Evolutionary conservation across 2,888 invertebrate species (phyloP).

Genomic region (Smittia aterrima): DNA sequence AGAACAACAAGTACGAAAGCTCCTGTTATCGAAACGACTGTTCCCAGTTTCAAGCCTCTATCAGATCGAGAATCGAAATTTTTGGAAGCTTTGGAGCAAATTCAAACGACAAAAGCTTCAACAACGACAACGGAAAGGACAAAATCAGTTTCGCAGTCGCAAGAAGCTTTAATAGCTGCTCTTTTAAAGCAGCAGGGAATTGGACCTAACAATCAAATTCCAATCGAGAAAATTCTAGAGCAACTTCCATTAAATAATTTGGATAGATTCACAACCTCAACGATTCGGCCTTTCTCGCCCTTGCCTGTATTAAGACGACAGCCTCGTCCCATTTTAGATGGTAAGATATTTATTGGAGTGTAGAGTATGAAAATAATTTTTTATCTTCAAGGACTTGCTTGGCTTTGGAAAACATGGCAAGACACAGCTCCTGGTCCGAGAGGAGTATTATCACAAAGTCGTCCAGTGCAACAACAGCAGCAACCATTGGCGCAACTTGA

Average conservation of each 20-base stretch:
- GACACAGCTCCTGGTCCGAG: conserved; percentile 55
- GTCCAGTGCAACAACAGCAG: conserved; percentile 46
- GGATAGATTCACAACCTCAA: background rate
- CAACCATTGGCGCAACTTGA: conserved; percentile 56
- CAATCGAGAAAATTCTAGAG: conserved; percentile 44
- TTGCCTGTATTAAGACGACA: conserved; percentile 54
- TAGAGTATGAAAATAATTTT: background rate
- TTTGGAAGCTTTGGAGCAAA: conserved; percentile 55
- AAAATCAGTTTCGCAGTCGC: conserved; percentile 57
- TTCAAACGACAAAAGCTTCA: conserved; percentile 47
- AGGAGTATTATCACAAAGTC: conserved; percentile 45
- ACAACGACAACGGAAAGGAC: conserved; percentile 49
- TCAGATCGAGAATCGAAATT: conserved; percentile 57
- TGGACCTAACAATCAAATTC: conserved; percentile 58
- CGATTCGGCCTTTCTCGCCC: conserved; percentile 46
- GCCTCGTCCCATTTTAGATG: conserved; percentile 57
- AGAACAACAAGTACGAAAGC: conserved; percentile 45
- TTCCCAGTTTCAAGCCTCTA: conserved; percentile 55
- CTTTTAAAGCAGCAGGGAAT: conserved; percentile 70
- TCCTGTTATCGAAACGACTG: conserved; percentile 46
- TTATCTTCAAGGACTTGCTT: conserved; percentile 50
- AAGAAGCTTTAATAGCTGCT: conserved; percentile 69
- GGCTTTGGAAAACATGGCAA: conserved; percentile 62
- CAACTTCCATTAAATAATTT: background rate
- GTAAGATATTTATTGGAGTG: conserved; percentile 44